Percentiles rank a stretch among this genome's conserved stretches.
Evolutionary conservation across 2,113 vertebrate species (phyloP).

Genomic region (Coryphaenoides rupestris): DNA sequence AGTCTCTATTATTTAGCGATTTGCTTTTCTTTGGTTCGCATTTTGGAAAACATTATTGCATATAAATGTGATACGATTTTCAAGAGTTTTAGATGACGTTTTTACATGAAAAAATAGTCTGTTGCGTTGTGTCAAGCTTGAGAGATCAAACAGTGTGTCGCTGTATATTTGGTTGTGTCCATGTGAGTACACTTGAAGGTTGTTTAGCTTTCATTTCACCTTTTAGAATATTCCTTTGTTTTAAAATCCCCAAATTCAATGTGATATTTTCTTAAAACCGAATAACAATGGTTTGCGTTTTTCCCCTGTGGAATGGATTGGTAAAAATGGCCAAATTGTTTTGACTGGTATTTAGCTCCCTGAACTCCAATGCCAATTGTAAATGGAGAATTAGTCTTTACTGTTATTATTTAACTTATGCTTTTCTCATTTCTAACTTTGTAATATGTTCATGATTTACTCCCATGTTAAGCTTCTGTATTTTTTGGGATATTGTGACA

Average conservation of each 20-base stretch:
- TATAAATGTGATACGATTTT: constrained; percentile 55
- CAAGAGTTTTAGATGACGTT: constrained; percentile 47
- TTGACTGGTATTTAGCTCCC: constrained; percentile 36
- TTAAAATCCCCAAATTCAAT: constrained; percentile 35
- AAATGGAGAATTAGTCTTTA: constrained; percentile 82
- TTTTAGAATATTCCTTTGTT: constrained; percentile 28
- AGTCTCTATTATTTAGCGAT: constrained; percentile 78
- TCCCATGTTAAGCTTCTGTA: constrained; percentile 48
- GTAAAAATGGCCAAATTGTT: constrained; percentile 39
- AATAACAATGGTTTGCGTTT: constrained; percentile 18
- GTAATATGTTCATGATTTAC: constrained; percentile 13
- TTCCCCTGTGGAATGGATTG: constrained; percentile 28
- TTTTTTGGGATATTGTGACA: constrained; percentile 45
- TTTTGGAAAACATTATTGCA: constrained; percentile 50
- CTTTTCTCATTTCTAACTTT: constrained; percentile 55
- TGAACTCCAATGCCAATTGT: constrained; percentile 49
- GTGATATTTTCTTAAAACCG: constrained; percentile 40
- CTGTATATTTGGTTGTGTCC: constrained; percentile 27
- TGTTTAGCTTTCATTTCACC: constrained; percentile 21
- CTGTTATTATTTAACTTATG: constrained; percentile 74
- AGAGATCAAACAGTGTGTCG: constrained; percentile 48
- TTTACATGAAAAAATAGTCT: constrained; percentile 21
- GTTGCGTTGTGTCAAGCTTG: constrained; percentile 29
- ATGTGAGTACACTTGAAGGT: constrained; percentile 36
- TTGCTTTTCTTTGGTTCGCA: constrained; percentile 63